Conservation (phyloP, 2,797 vertebrate species). For the Phrynocephalus forsythii region DNA sequence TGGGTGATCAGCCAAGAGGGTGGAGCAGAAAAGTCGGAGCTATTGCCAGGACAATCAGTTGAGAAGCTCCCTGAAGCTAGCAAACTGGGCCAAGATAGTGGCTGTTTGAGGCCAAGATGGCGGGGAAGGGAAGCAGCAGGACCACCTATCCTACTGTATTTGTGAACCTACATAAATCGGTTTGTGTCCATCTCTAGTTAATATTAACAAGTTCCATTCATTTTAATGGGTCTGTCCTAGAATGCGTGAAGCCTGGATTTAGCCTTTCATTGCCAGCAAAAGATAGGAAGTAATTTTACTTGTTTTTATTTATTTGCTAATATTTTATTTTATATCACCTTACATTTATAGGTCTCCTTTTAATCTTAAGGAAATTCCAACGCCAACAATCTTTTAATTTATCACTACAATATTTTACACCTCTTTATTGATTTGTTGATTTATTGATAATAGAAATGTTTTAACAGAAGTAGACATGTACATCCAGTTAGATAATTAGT, state of each 20-base stretch:
- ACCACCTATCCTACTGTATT: no score
- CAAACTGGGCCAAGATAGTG: no score
- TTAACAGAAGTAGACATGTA: neutral
- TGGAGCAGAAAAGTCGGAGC: no score
- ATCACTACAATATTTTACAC: neutral
- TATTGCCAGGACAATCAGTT: no score
- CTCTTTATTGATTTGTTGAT: neutral
- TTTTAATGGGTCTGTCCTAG: neutral
- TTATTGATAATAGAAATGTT: neutral
- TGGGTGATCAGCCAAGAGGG: no score
- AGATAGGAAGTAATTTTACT: neutral
- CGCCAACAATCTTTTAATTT: neutral
- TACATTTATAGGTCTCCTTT: neutral
- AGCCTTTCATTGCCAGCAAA: neutral
- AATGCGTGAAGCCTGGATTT: neutral
- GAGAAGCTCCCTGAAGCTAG: no score
- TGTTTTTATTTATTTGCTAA: neutral
- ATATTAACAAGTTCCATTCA: neutral
- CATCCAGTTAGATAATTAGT: neutral
- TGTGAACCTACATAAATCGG: no score
- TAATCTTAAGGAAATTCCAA: neutral
- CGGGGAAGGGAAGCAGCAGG: no score
- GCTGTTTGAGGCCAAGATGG: no score
- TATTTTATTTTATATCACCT: neutral
- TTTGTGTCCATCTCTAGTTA: no score